Evolutionary conservation across 2,113 vertebrate species (phyloP), one percentile per base, ranked within the genome.

Genomic region (Eolophus roseicapilla): DNA sequence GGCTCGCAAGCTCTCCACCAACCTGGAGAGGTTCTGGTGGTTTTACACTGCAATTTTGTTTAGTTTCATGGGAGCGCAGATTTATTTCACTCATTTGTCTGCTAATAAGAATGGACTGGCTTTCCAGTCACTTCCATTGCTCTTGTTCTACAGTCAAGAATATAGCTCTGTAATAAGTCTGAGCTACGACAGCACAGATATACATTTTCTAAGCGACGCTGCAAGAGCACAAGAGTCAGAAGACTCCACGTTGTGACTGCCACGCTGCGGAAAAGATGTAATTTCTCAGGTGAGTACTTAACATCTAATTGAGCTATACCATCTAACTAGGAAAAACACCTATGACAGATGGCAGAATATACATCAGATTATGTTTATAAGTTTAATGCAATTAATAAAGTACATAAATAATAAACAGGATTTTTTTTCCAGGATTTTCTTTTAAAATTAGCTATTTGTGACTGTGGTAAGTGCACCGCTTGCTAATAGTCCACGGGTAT

Each of bases 151-250:
- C 37, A 46, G 21, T 47, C 9, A 92, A 77, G 87, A 90, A 24
- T 24, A 20, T 8, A 85, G 46, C 14, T 60, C 10, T 44, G 23
- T 67, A 73, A 12, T 28, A 55, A 87, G n/a, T 52, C 37, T 77
- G 49, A 83, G 44, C 37, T 74, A 41, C 64, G 37, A 69, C 20
- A 50, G 7, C 11, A 37, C 28, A 53, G 17, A 78, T 28, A 43
- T 1, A n/a, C 0, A 2, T 76, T 55, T 64, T 50, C n/a, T 46
- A 91, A 95, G n/a, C 23, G n/a, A 65, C 0, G 0, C 33, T 52
- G 23, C 10, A 37, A 76, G 57, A 59, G 15, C 59, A 69, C 35
- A 23, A 35, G 18, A 33, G 17, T 63, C 68, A 63, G 53, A 92
- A 86, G 41, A 59, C 6, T 67, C 18, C n/a, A 55, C 10, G 33